Percentiles rank a stretch among this genome's conserved stretches.
phyloP scores from a whole-genome alignment of 2,113 vertebrate species.

The Macquaria ambigua region DNA sequence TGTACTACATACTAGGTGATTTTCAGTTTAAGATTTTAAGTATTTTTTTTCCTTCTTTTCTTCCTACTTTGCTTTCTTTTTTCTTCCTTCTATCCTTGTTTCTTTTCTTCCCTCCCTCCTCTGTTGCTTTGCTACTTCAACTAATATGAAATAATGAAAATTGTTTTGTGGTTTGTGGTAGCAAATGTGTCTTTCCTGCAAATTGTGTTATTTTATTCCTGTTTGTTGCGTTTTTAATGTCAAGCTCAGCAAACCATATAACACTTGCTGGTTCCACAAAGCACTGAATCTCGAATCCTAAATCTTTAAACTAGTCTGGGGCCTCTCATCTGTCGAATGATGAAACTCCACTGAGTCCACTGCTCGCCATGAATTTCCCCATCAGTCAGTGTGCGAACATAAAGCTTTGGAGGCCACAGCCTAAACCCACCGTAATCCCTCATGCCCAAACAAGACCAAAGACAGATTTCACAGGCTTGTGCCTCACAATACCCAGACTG shows the following conservation, averaged over 20 bases:
- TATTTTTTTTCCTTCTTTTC: too few species aligned
- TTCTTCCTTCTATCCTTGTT: not conserved
- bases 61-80: not conserved
- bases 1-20: too few species aligned
- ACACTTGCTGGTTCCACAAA: not conserved
- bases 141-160: not conserved
- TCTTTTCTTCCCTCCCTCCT: not conserved
- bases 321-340: slow-evolving; percentile 27
- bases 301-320: slow-evolving; percentile 11
- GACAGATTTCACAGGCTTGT: slow-evolving; percentile 78
- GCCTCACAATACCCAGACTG: slow-evolving; percentile 73
- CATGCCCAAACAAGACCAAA: slow-evolving; percentile 73
- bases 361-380: slow-evolving; percentile 52
- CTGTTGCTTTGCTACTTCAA: too few species aligned
- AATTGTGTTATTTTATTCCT: not conserved
- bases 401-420: slow-evolving; percentile 49
- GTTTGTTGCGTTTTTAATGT: not conserved
- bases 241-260: not conserved
- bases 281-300: slow-evolving; percentile 2
- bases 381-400: slow-evolving; percentile 52
- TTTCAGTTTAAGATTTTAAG: too few species aligned
- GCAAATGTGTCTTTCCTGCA: not conserved
- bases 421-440: slow-evolving; percentile 74
- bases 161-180: not conserved
- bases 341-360: slow-evolving; percentile 24